Evolutionary conservation across 1,140 invertebrate species (phyloP), one percentile per base, ranked within the genome.

Genomic region (Euura saliciscinereae): DNA sequence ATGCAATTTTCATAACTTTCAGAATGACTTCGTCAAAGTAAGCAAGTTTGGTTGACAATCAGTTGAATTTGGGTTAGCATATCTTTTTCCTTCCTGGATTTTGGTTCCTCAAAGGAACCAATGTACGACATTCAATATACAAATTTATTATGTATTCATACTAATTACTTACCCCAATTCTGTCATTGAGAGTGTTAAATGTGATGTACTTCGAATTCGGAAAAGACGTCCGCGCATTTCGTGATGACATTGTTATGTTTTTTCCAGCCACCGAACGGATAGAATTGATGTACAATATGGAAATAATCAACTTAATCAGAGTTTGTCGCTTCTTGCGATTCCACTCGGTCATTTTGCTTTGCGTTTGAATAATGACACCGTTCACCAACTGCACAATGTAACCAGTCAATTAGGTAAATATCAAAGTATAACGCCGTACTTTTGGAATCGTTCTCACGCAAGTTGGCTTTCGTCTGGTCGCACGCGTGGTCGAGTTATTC

Each of bases 281-380:
- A 6, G 2, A 8, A 6, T 59, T 59, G 10, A 59, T 59, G 51
- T n/a, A 59, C 6, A 59, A 59, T 59, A 59, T 11, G 8, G 51
- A 8, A 59, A 59, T 8, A 59, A 59, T 8, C 13, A 59, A 59
- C 1, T 59, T 59, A 11, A 59, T n/a, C 51, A 8, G 5, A 11
- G 3, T 59, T 59, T 59, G 51, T n/a, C 51, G 3, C 13, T 5
- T 2, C 3, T 6, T n/a, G 3, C 5, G 51, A 59, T 59, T 8
- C 51, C 51, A 59, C 51, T 59, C 51, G 51, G 3, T 59, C 51
- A 59, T 59, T 59, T 59, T 59, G 51, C 51, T 59, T 59, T n/a
- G 3, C 51, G 13, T 6, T 59, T 59, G 8, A 59, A 59, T 5
- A 59, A 59, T 59, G 8, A 3, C 13, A 59, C 51, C 6, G 8